These are phyloP conservation scores for Ochropleura plecta DNA, from an alignment of 2,888 invertebrate species.

Conservation along the genomic window DNA sequence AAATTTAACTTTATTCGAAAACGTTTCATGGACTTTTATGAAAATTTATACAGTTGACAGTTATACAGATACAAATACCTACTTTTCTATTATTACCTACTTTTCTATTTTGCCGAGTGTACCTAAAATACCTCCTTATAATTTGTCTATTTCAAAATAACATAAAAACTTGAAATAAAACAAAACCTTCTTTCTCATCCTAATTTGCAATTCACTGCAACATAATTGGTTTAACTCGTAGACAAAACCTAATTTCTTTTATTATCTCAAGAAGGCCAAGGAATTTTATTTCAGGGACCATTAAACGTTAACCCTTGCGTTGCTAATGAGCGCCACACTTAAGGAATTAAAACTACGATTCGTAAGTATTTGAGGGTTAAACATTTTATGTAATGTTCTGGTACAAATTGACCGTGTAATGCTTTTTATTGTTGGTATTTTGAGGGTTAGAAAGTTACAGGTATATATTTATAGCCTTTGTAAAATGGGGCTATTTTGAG, in stretches of 20 bases:
- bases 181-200: neutral
- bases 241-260: constrained; percentile 73
- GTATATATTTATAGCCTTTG: constrained; percentile 8
- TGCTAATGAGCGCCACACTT: constrained; percentile 80
- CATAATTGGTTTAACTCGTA: constrained; percentile 51
- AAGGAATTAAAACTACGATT: constrained; percentile 84
- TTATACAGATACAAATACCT: too few species aligned
- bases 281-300: constrained; percentile 82
- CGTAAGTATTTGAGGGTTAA: constrained; percentile 79
- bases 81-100: too few species aligned
- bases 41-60: too few species aligned
- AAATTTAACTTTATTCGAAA: too few species aligned
- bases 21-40: too few species aligned
- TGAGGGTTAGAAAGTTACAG: constrained; percentile 45
- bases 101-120: too few species aligned
- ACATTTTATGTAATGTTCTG: constrained; percentile 79
- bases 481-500: neutral
- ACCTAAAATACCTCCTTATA: neutral
- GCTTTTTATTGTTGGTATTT: constrained; percentile 68
- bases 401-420: constrained; percentile 82
- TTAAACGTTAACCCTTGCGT: constrained; percentile 85
- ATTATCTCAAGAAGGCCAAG: constrained; percentile 72
- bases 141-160: neutral
- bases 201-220: constrained; percentile 28
- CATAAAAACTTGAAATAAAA: constrained; percentile 24